phyloP scores from a whole-genome alignment of 2,113 vertebrate genomes.

The Potamarius usumacintae region DNA sequence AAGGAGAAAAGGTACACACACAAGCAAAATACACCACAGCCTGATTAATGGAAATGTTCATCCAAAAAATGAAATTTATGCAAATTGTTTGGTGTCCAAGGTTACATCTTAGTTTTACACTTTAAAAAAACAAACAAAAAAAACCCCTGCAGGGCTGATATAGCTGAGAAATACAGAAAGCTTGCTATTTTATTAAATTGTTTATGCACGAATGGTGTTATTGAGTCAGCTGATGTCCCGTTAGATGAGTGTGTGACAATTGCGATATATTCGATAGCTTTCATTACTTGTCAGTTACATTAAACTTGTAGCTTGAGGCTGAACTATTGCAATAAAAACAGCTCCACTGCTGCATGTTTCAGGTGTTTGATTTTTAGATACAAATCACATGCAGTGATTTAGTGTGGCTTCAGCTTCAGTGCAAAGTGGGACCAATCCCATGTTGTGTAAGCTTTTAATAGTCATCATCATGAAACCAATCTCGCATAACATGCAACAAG shows the following conservation, averaged over 20 bases:
- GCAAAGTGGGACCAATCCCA: background rate
- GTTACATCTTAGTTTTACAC: background rate
- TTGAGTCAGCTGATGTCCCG: background rate
- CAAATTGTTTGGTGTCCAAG: background rate
- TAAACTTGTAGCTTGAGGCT: background rate
- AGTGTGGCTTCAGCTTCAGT: background rate
- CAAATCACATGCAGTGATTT: background rate
- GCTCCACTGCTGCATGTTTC: background rate
- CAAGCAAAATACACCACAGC: background rate
- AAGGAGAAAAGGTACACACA: constrained; percentile 89
- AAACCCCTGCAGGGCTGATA: background rate
- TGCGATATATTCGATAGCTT: background rate
- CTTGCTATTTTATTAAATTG: background rate
- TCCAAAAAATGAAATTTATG: background rate
- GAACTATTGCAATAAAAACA: background rate
- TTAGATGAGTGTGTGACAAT: background rate
- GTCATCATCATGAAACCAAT: background rate
- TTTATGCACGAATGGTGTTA: background rate
- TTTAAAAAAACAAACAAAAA: background rate
- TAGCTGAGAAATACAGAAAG: background rate
- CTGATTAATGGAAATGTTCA: background rate
- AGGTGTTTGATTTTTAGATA: background rate
- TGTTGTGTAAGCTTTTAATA: background rate
- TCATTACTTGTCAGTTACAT: background rate
- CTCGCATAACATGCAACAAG: background rate